Evolutionary conservation across 2,113 vertebrate genomes (phyloP).

Genomic region (Lethenteron camtschaticum): DNA sequence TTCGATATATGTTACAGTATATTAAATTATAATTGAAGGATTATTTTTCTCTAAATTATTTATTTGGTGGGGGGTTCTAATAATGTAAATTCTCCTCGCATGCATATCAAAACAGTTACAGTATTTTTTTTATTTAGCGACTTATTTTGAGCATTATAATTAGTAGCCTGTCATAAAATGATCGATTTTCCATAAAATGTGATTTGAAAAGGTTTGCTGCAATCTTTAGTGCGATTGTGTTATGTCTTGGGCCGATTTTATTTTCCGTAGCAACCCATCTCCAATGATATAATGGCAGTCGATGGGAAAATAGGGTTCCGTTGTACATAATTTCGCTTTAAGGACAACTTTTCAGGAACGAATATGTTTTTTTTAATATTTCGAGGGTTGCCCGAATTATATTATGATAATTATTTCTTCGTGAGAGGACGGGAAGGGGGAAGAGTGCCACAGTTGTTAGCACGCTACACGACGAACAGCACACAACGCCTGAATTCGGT

Average conservation of each 20-base stretch:
- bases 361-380: neutral
- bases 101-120: neutral
- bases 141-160: slow-evolving; percentile 1
- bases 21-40: too few species aligned
- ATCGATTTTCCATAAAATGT: neutral
- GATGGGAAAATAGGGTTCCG: neutral
- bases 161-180: neutral
- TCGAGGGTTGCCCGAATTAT: too few species aligned
- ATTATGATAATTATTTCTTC: too few species aligned
- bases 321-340: neutral
- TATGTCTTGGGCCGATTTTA: neutral
- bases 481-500: too few species aligned
- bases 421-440: too few species aligned
- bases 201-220: neutral
- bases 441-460: too few species aligned
- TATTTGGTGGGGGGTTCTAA: too few species aligned
- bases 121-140: neutral
- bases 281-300: slow-evolving; percentile 4
- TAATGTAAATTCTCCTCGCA: too few species aligned
- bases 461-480: too few species aligned
- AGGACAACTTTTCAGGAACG: slow-evolving; percentile 1
- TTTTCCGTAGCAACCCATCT: neutral
- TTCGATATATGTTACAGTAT: too few species aligned
- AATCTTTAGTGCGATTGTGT: neutral
- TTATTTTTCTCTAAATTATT: too few species aligned